phyloP scores from a whole-genome alignment of 2,888 invertebrate species.

The Microdon myrmicae region DNA sequence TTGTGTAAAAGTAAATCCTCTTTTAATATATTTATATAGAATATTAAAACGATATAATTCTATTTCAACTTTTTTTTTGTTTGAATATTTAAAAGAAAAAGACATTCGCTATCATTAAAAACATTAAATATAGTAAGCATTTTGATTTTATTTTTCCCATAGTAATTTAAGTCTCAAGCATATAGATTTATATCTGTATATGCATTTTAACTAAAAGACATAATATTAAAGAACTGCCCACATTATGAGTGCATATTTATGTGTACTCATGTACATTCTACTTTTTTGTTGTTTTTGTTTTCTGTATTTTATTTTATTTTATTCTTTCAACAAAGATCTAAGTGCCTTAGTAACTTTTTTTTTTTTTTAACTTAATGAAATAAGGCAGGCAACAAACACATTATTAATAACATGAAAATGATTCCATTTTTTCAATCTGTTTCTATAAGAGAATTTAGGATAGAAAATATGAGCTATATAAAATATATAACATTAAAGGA shows the following conservation, averaged over 20 bases:
- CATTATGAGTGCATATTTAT: constrained; percentile 17
- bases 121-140: too few relatives aligned
- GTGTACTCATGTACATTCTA: neutral
- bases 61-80: constrained; percentile 42
- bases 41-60: too few relatives aligned
- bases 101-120: constrained; percentile 35
- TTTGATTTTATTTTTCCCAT: constrained; percentile 55
- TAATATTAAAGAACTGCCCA: constrained; percentile 28
- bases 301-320: constrained; percentile 4
- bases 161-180: constrained; percentile 37
- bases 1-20: too few relatives aligned
- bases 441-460: constrained; percentile 40
- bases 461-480: constrained; percentile 32
- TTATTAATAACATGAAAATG: too few relatives aligned
- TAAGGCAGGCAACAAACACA: constrained; percentile 23
- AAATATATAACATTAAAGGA: constrained; percentile 45
- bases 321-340: constrained; percentile 32
- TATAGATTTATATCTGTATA: constrained; percentile 6
- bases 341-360: constrained; percentile 44
- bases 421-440: constrained; percentile 16
- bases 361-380: constrained; percentile 7
- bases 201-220: constrained; percentile 9
- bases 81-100: constrained; percentile 55
- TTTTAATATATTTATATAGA: constrained; percentile 36
- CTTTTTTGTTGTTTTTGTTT: constrained; percentile 14